A percentile compares a stretch with the other conserved stretches of the same genome.
Evolutionary conservation across 2,888 invertebrate genomes (phyloP).

Genomic region (Macrosoma leucophasiata): DNA sequence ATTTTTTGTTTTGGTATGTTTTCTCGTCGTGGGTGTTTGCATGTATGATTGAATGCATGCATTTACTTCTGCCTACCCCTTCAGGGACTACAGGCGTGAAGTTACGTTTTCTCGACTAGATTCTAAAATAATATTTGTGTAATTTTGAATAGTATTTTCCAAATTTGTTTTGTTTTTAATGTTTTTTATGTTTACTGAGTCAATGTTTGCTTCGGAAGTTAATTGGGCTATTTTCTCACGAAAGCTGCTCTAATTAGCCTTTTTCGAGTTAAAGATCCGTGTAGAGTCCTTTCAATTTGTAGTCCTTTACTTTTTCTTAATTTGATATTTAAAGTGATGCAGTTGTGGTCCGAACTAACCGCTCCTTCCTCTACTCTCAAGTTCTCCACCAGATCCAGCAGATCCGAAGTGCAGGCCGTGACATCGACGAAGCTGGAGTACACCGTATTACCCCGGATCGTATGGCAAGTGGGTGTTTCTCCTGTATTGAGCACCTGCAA

Average conservation of each 20-base stretch:
- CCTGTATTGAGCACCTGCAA: conserved; percentile 13
- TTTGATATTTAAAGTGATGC: neutral
- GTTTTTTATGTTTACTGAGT: neutral
- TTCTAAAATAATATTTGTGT: neutral
- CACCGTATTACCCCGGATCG: conserved; percentile 2
- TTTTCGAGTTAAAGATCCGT: too few species aligned
- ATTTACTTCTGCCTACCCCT: too few species aligned
- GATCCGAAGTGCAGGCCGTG: conserved; percentile 3
- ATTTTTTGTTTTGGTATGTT: neutral
- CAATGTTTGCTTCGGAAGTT: neutral
- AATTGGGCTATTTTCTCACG: neutral
- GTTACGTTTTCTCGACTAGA: too few species aligned
- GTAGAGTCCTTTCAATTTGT: neutral
- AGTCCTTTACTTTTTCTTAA: neutral
- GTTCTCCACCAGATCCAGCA: neutral
- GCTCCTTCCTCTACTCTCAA: conserved; percentile 8
- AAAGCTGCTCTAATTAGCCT: neutral
- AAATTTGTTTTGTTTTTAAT: neutral
- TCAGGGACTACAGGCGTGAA: too few species aligned
- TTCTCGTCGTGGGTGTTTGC: neutral
- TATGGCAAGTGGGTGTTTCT: conserved; percentile 10
- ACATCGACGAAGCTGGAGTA: too few species aligned
- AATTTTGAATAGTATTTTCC: neutral
- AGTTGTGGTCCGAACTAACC: neutral
- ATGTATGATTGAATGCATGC: too few species aligned